These are phyloP conservation scores for Oreonectes daqikongensis DNA, from an alignment of 2,797 vertebrate species.

Conservation along the genomic window DNA sequence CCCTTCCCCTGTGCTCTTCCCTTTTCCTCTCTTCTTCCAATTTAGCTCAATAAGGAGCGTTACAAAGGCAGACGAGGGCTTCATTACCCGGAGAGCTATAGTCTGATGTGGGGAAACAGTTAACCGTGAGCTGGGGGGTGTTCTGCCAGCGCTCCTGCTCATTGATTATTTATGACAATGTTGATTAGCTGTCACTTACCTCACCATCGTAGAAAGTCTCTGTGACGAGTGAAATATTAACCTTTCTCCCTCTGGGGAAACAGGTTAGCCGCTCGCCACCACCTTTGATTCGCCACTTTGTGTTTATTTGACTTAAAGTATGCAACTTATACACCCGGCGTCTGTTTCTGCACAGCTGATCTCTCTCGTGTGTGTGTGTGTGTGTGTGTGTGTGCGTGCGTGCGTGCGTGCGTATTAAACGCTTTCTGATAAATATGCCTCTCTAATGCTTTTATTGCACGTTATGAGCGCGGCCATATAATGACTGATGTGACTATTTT, in stretches of 20 bases:
- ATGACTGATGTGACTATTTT: conserved; percentile 72
- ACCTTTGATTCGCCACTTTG: conserved; percentile 50
- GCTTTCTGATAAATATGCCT: conserved; percentile 61
- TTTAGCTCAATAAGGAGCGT: conserved; percentile 72
- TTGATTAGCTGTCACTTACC: conserved; percentile 88
- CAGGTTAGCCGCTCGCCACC: conserved; percentile 60
- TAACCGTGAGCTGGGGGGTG: conserved; percentile 55
- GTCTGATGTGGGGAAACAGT: conserved; percentile 59
- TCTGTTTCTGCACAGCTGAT: conserved; percentile 6
- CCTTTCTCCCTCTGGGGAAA: conserved; percentile 73
- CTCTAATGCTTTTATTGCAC: conserved; percentile 65
- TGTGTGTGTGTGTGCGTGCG: conserved; percentile 38
- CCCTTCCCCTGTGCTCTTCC: conserved; percentile 57
- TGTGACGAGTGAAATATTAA: conserved; percentile 85
- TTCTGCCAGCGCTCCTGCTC: conserved; percentile 55
- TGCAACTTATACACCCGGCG: conserved; percentile 50
- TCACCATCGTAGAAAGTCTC: conserved; percentile 79
- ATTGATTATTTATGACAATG: conserved; percentile 89
- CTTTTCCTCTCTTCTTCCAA: conserved; percentile 73
- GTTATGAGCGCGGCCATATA: conserved; percentile 66
- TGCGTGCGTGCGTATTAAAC: conserved; percentile 44
- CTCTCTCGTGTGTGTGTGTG: conserved; percentile 14
- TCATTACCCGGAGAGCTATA: conserved; percentile 72
- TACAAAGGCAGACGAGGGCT: conserved; percentile 73
- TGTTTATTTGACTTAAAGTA: conserved; percentile 56